A percentile compares a stretch with the other conserved stretches of the same genome.
Evolutionary conservation across 2,888 invertebrate species (phyloP).

Genomic region (Tethea ocularis): DNA sequence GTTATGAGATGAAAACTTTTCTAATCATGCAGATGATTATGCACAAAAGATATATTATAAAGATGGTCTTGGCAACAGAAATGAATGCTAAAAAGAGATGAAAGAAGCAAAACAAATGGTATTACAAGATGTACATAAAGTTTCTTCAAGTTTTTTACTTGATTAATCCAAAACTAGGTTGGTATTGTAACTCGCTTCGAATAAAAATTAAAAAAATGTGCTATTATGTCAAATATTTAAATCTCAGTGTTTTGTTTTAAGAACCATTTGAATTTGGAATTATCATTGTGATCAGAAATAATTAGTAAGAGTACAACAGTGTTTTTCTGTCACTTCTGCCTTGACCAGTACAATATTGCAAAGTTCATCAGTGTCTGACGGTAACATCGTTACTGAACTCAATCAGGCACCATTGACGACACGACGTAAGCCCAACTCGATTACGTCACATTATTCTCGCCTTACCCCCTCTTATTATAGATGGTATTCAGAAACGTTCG

Average conservation of each 20-base stretch:
- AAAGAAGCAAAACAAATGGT: no score
- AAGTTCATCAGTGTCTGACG: slow-evolving; percentile 75
- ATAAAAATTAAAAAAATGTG: no score
- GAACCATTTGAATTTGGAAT: no score
- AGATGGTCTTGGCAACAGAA: no score
- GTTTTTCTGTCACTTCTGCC: slow-evolving; percentile 29
- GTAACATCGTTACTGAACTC: slow-evolving; percentile 75
- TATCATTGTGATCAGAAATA: no score
- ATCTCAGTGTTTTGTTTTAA: no score
- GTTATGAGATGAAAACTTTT: slow-evolving; percentile 12
- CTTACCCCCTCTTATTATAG: slow-evolving; percentile 28
- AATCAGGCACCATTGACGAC: slow-evolving; percentile 76
- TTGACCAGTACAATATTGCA: slow-evolving; percentile 40
- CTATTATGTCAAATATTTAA: no score
- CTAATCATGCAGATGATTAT: background rate
- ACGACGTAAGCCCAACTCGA: slow-evolving; percentile 72
- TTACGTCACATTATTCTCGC: slow-evolving; percentile 70
- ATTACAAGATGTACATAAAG: no score
- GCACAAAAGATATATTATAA: background rate
- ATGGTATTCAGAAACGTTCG: background rate
- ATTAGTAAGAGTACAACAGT: background rate
- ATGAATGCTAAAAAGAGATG: no score
- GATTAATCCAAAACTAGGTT: no score
- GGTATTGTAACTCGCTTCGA: no score
- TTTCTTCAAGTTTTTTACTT: no score